Evolutionary conservation across 2,797 vertebrate species (phyloP).

Genomic region (Anguilla marmorata): DNA sequence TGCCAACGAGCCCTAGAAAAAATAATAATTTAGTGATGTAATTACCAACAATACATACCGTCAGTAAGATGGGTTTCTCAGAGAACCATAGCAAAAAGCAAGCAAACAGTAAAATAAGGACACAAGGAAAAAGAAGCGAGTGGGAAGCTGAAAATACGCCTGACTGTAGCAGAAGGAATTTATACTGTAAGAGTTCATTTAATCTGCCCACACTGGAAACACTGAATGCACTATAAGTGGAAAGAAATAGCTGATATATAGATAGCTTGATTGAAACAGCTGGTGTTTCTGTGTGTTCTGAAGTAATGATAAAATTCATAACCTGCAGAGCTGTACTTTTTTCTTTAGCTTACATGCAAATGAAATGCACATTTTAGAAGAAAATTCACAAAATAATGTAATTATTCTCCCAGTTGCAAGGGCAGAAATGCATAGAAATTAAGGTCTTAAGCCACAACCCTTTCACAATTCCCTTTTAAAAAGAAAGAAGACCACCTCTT

Average conservation of each 20-base stretch:
- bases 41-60: not conserved
- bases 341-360: not conserved
- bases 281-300: not conserved
- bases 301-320: not conserved
- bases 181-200: not conserved
- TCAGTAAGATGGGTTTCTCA: not conserved
- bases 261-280: not conserved
- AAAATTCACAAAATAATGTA: not conserved
- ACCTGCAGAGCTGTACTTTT: not conserved
- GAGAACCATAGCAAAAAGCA: not conserved
- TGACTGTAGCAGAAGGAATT: not conserved
- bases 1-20: not conserved
- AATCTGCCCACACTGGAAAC: not conserved
- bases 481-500: not conserved
- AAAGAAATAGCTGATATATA: not conserved
- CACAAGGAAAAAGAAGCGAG: not conserved
- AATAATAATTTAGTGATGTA: not conserved
- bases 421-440: not conserved
- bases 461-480: not conserved
- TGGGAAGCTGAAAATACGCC: conserved; percentile 7
- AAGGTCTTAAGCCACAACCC: not conserved
- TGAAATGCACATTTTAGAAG: no score
- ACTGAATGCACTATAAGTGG: not conserved
- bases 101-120: not conserved
- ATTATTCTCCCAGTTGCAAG: not conserved